Evolutionary conservation across 2,888 invertebrate genomes (phyloP).

Genomic region (Epinotia demarniana): DNA sequence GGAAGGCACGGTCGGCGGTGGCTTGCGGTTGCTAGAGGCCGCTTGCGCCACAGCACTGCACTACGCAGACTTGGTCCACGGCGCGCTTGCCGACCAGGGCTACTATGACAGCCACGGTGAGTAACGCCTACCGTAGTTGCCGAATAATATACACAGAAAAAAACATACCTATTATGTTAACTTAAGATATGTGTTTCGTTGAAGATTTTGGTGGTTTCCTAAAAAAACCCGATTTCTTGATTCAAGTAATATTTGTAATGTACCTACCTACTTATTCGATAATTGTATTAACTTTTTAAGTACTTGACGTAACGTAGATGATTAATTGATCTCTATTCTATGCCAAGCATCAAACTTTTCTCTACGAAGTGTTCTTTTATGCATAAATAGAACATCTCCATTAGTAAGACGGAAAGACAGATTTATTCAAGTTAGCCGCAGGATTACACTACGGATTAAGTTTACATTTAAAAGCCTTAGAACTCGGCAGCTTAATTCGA

Average conservation of each 20-base stretch:
- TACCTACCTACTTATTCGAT: too few relatives aligned
- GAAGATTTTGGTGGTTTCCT: too few relatives aligned
- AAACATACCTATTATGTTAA: too few relatives aligned
- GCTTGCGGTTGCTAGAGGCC: conserved; percentile 87
- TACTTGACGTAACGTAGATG: too few relatives aligned
- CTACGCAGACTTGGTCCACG: conserved; percentile 94
- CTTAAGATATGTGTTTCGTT: too few relatives aligned
- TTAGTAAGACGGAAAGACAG: conserved; percentile 20
- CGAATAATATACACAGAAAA: too few relatives aligned
- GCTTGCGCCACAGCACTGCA: conserved; percentile 94
- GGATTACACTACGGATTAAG: conserved; percentile 1
- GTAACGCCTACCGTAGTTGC: conserved; percentile 11
- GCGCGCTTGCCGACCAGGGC: conserved; percentile 91
- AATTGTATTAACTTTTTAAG: too few relatives aligned
- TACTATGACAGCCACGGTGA: conserved; percentile 89
- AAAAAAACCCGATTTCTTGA: too few relatives aligned
- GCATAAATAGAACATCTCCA: conserved; percentile 11
- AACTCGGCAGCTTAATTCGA: conserved; percentile 16
- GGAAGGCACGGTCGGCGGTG: conserved; percentile 91
- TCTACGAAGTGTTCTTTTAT: conserved; percentile 11
- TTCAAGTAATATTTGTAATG: too few relatives aligned
- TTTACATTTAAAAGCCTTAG: conserved; percentile 36
- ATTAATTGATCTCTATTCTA: too few relatives aligned
- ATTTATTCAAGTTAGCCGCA: conserved; percentile 23
- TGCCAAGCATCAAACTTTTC: background rate